phyloP scores from a whole-genome alignment of 2,113 vertebrate species.

The Pelodiscus sinensis region DNA sequence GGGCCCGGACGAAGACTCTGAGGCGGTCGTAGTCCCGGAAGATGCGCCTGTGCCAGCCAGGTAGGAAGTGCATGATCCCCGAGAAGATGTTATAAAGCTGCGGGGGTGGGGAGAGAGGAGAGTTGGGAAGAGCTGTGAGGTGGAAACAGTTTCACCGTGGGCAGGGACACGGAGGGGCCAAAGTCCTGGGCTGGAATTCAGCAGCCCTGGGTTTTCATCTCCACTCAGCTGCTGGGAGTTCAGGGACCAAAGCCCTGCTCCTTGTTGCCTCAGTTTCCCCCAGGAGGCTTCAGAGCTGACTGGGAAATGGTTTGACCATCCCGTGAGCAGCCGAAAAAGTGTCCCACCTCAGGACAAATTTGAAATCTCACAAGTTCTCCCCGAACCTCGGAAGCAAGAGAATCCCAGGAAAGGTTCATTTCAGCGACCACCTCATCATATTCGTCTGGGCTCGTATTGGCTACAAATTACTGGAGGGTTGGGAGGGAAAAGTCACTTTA shows the following conservation, averaged over 20 bases:
- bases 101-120: background rate
- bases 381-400: no score
- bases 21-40: background rate
- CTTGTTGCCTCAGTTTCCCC: background rate
- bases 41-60: background rate
- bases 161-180: background rate
- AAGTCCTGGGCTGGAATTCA: background rate
- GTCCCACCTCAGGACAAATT: background rate
- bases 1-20: background rate
- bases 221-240: background rate
- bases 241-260: background rate
- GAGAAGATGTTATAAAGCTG: background rate
- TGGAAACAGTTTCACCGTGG: background rate
- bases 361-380: background rate
- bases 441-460: background rate
- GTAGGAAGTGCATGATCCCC: background rate
- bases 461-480: background rate
- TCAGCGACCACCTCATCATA: rapidly evolving
- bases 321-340: background rate
- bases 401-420: background rate
- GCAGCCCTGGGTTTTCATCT: background rate
- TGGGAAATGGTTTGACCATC: background rate
- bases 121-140: background rate
- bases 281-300: background rate
- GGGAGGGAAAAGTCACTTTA: background rate